These are phyloP conservation scores for Glaucopsyche alexis DNA, from an alignment of 2,888 invertebrate species.

Conservation along the genomic window DNA sequence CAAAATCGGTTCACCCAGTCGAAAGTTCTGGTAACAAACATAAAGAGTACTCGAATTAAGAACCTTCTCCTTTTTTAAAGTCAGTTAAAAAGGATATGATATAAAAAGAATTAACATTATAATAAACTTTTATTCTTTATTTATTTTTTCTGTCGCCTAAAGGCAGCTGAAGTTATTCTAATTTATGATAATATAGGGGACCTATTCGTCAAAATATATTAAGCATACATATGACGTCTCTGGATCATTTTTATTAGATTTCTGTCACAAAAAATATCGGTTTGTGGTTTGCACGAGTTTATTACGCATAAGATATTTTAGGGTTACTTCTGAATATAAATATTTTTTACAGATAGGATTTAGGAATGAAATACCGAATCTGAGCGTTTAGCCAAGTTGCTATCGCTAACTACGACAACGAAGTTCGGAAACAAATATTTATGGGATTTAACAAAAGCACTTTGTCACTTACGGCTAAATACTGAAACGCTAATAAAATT, in stretches of 20 bases:
- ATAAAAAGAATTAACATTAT: neutral
- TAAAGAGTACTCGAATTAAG: no score
- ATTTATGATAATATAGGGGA: neutral
- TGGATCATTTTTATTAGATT: neutral
- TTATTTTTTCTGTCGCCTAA: neutral
- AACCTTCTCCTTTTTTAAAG: no score
- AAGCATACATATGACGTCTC: neutral
- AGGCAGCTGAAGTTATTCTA: slow-evolving; percentile 6
- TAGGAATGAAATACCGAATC: neutral
- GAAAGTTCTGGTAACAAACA: no score
- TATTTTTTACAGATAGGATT: neutral
- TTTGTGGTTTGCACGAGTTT: neutral
- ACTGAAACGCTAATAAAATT: no score
- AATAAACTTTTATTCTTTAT: neutral
- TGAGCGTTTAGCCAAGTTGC: neutral
- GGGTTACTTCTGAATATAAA: neutral
- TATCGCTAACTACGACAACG: no score
- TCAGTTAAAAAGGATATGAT: no score
- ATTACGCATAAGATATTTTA: neutral
- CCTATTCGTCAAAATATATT: slow-evolving; percentile 6
- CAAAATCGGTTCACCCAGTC: no score
- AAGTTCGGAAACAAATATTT: no score
- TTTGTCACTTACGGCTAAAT: no score
- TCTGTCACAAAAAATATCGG: slow-evolving; percentile 15
- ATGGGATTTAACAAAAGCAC: no score